Evolutionary conservation across 2,888 invertebrate genomes (phyloP).

Genomic region (Scaptodrosophila latifasciaeformis): DNA sequence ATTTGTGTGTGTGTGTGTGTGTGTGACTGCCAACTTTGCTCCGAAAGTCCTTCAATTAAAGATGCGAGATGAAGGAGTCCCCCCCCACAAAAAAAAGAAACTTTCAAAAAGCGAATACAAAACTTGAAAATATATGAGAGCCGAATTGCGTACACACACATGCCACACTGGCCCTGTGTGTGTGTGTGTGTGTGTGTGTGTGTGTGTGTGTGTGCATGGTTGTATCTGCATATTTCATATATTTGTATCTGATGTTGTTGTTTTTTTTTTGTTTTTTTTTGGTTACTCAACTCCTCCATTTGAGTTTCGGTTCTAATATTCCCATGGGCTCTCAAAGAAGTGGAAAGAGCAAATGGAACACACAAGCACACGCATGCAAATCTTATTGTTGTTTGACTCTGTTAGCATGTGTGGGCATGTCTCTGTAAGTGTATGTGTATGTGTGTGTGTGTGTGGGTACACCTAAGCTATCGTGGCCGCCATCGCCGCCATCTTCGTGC

Average conservation of each 20-base stretch:
- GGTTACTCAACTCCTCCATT: too few species aligned
- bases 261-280: too few species aligned
- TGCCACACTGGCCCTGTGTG: not conserved
- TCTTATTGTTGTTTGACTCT: too few species aligned
- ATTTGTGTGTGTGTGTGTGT: constrained; percentile 11
- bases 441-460: constrained; percentile 23
- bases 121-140: constrained; percentile 14
- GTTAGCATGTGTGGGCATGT: not conserved
- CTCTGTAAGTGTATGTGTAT: constrained; percentile 6
- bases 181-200: constrained; percentile 8
- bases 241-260: too few species aligned
- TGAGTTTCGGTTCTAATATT: constrained; percentile 23
- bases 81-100: too few species aligned
- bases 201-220: constrained; percentile 11
- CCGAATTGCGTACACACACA: constrained; percentile 6
- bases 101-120: constrained; percentile 55
- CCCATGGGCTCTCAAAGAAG: too few species aligned
- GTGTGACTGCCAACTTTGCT: constrained; percentile 35
- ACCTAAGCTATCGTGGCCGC: not conserved
- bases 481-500: constrained; percentile 37
- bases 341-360: too few species aligned
- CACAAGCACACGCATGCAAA: too few species aligned
- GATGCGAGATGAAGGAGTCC: constrained; percentile 61
- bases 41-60: constrained; percentile 70
- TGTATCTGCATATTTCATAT: too few species aligned